A percentile compares a stretch with the other conserved stretches of the same genome.
These are phyloP conservation scores for Valencia hispanica DNA, from an alignment of 2,797 vertebrate genomes.

Conservation along the genomic window DNA sequence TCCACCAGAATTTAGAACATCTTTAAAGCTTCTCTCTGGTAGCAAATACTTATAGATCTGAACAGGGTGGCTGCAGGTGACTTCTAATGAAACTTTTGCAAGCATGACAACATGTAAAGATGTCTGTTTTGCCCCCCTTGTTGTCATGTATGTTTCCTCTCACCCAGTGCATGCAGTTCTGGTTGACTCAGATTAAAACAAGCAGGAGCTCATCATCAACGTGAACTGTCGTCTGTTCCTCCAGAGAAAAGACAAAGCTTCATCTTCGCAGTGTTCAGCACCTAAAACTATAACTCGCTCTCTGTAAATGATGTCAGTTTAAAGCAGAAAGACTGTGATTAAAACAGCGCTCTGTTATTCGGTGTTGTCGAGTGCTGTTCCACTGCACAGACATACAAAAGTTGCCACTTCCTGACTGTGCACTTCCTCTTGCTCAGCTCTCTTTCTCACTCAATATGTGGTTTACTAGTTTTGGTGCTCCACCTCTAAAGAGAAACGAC, in stretches of 20 bases:
- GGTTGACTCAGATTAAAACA: background rate
- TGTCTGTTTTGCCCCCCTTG: no score
- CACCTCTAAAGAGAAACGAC: conserved; percentile 23
- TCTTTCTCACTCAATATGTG: conserved; percentile 40
- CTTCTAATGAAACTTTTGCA: background rate
- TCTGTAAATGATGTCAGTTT: background rate
- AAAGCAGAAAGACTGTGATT: background rate
- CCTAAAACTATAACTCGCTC: background rate
- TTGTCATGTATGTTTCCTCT: background rate
- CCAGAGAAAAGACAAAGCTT: background rate
- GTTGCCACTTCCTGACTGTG: conserved; percentile 73
- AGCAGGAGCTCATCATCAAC: background rate
- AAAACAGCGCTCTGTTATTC: background rate
- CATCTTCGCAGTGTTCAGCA: background rate
- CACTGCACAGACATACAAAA: conserved; percentile 50
- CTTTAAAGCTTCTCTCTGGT: background rate
- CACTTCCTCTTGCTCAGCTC: conserved; percentile 71
- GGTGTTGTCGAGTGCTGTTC: conserved; percentile 18
- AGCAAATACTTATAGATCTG: no score
- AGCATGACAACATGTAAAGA: background rate
- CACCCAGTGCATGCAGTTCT: background rate
- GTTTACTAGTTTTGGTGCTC: conserved; percentile 31
- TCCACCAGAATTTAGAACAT: background rate
- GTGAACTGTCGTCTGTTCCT: background rate
- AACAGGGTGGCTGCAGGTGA: no score